Evolutionary conservation across 2,113 vertebrate species (phyloP).

Genomic region (Ameiurus melas): DNA sequence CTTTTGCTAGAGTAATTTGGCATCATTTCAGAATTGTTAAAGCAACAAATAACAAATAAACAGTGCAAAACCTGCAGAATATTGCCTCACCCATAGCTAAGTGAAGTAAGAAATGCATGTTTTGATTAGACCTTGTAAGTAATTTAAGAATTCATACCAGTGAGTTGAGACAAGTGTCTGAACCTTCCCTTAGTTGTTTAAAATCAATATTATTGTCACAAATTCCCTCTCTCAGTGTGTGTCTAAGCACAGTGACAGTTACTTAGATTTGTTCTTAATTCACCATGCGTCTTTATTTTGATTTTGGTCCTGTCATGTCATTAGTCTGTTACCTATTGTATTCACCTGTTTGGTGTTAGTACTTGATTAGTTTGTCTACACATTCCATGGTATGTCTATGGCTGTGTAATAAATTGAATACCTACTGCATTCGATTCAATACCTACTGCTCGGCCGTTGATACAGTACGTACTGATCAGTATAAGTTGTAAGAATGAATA

Average conservation of each 20-base stretch:
- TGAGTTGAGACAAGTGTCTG: neutral
- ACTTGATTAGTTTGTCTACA: neutral
- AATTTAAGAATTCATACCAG: neutral
- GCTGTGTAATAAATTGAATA: no score
- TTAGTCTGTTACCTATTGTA: neutral
- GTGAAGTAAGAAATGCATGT: neutral
- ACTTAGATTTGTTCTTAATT: neutral
- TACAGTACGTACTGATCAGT: no score
- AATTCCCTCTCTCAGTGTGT: neutral
- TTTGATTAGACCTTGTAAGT: neutral
- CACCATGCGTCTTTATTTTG: neutral
- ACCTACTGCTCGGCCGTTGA: no score
- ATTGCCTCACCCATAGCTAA: neutral
- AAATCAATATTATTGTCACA: neutral
- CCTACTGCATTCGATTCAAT: no score
- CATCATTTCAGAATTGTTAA: slow-evolving; percentile 5
- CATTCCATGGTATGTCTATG: neutral
- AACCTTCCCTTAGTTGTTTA: neutral
- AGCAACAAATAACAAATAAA: neutral
- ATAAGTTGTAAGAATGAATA: no score
- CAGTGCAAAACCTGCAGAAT: neutral
- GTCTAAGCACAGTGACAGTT: neutral
- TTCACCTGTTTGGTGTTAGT: neutral
- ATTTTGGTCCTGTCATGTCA: neutral
- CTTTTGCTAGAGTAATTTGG: slow-evolving; percentile 33